phyloP scores from a whole-genome alignment of 1,140 invertebrate genomes.

The Hylaeus anthracinus region DNA sequence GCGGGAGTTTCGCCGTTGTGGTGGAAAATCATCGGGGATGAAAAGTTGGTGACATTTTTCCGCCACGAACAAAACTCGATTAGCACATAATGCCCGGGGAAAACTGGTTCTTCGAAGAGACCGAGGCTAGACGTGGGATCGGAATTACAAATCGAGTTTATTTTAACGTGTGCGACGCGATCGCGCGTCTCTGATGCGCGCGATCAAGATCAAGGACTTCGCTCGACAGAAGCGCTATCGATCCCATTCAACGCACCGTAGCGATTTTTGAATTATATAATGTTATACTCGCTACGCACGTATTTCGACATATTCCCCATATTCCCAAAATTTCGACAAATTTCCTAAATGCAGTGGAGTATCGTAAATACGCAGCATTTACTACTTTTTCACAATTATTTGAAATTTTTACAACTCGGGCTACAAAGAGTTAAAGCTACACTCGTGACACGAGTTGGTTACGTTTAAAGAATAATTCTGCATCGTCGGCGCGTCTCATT shows the following conservation, averaged over 20 bases:
- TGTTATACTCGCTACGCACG: too few relatives aligned
- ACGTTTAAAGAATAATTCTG: too few relatives aligned
- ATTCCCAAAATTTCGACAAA: too few relatives aligned
- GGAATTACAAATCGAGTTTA: constrained; percentile 29
- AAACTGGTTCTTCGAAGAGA: constrained; percentile 36
- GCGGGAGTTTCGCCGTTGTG: neutral
- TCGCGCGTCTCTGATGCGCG: constrained; percentile 1
- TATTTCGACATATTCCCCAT: too few relatives aligned
- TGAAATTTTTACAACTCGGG: too few relatives aligned
- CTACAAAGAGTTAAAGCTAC: too few relatives aligned
- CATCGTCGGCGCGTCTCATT: too few relatives aligned
- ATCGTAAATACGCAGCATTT: too few relatives aligned
- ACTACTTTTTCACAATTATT: too few relatives aligned
- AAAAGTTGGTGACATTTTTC: neutral
- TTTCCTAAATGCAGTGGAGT: too few relatives aligned
- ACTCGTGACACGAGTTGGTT: too few relatives aligned
- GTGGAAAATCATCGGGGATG: neutral
- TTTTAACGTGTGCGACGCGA: constrained; percentile 6
- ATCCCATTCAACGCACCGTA: neutral
- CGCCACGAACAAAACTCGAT: neutral
- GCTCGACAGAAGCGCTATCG: neutral
- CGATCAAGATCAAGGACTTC: constrained; percentile 55
- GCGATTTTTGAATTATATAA: too few relatives aligned
- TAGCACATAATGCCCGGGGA: constrained; percentile 9
- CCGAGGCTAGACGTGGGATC: constrained; percentile 11